A percentile compares a stretch with the other conserved stretches of the same genome.
Conservation (phyloP, 2,113 vertebrate genomes). For the Alexandromys fortis region DNA sequence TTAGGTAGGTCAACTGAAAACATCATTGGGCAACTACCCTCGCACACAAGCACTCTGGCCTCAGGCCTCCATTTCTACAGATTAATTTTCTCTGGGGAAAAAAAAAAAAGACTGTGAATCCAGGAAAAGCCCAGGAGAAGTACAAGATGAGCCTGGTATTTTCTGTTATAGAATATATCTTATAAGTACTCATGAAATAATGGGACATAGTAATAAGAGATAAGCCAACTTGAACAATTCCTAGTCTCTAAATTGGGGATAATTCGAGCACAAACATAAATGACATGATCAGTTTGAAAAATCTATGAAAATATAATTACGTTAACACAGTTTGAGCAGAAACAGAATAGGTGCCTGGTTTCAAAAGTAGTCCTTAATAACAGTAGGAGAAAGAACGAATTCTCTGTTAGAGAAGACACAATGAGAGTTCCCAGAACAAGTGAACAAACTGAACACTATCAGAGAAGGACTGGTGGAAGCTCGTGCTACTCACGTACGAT, state of each 20-base stretch:
- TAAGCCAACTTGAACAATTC: neutral
- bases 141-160: neutral
- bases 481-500: no score
- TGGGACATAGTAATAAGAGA: neutral
- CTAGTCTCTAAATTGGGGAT: neutral
- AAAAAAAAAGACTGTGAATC: neutral
- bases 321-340: neutral
- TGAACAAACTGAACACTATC: neutral
- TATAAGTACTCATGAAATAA: neutral
- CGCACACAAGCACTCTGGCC: neutral
- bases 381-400: neutral
- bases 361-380: neutral
- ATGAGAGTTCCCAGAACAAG: neutral
- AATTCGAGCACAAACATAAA: neutral
- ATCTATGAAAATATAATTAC: neutral
- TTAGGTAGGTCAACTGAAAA: neutral
- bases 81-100: neutral
- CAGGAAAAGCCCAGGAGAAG: neutral
- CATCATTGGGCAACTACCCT: no score
- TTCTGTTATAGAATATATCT: neutral
- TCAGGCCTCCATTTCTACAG: neutral
- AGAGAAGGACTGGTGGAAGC: neutral
- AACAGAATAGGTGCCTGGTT: neutral
- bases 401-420: neutral
- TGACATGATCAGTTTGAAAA: neutral